These are phyloP conservation scores for Drosophila grimshawi DNA, from an alignment of 1,140 invertebrate species.

Conservation along the genomic window DNA sequence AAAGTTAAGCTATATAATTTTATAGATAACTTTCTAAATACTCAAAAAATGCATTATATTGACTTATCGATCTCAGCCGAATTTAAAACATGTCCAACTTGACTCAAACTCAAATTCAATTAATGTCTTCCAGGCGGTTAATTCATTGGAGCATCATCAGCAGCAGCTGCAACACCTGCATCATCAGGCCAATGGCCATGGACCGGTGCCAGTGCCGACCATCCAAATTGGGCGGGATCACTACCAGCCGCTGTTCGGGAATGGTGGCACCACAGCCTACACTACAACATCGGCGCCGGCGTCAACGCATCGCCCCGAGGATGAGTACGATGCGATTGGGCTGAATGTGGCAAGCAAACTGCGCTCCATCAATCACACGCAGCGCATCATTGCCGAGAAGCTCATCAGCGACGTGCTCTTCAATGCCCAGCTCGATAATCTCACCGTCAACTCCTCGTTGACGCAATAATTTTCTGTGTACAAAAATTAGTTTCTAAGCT, in stretches of 20 bases:
- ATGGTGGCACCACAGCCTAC: conserved; percentile 57
- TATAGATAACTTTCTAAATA: too few species aligned
- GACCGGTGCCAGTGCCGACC: conserved; percentile 69
- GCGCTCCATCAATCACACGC: conserved; percentile 82
- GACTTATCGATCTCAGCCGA: too few species aligned
- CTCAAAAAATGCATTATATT: not conserved
- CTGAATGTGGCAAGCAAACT: conserved; percentile 84
- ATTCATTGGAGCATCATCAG: conserved; percentile 78
- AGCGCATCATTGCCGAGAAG: conserved; percentile 84
- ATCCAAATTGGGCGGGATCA: conserved; percentile 81
- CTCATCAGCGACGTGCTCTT: conserved; percentile 85
- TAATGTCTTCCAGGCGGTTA: conserved; percentile 64
- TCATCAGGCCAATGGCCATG: conserved; percentile 69
- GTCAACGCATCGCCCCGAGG: conserved; percentile 62
- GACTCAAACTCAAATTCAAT: not conserved
- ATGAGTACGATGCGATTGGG: conserved; percentile 83
- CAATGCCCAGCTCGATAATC: conserved; percentile 84
- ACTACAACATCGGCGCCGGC: conserved; percentile 58
- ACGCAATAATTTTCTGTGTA: conserved; percentile 57
- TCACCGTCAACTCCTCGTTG: conserved; percentile 70
- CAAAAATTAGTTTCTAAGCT: conserved; percentile 5
- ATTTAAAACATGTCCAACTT: too few species aligned
- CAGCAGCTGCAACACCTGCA: conserved; percentile 78
- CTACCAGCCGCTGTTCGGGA: conserved; percentile 74
- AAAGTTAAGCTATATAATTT: too few species aligned